Evolutionary conservation across 2,888 invertebrate genomes (phyloP), one percentile per base, ranked within the genome.

Genomic region (Seira ritae): DNA sequence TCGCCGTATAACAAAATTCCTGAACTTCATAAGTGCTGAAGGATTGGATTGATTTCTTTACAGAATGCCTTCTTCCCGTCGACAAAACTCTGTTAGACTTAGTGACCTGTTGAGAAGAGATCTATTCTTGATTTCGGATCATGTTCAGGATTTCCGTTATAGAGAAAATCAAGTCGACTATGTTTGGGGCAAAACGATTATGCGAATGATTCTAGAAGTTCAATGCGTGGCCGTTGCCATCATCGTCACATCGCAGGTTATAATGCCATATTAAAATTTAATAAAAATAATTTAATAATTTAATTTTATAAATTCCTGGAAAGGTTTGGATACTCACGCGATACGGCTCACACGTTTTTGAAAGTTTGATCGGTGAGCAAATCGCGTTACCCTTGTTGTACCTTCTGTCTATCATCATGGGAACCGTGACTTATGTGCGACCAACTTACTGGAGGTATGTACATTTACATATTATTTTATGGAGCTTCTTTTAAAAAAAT

Each of bases 391-490:
- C 83, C 0, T 10, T 78, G 50, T 19, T 83, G 12, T 83, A 83
- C 78, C 1, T 77, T 0, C 3, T 23, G 0, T 68, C 77, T 15
- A 67, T 83, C 4, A 65, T 83, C 20, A 46, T 65, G 1, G 83
- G 83, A 0, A 78, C 73, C 12, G 0, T 78, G 50, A 73, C 73
- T 6, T 78, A 83, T 22, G 65, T 73, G 1, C 71, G 68, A 24
- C 83, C 83, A 0, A 69, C 73, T 37, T 83, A 83, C 37, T 83
- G 83, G 83, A 77, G 78, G 83, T 83, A 69, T n/a, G 19, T 4
- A 24, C 15, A 22, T 17, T 31, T 68, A 37, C 46, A n/a, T n/a
- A n/a, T n/a, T n/a, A n/a, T n/a, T n/a, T n/a, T n/a, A n/a, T n/a
- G n/a, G n/a, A n/a, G n/a, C n/a, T n/a, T n/a, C n/a, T n/a, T n/a